Evolutionary conservation across 2,888 invertebrate genomes (phyloP), one percentile per base, ranked within the genome.

Genomic region (Caenorhabditis becei): DNA sequence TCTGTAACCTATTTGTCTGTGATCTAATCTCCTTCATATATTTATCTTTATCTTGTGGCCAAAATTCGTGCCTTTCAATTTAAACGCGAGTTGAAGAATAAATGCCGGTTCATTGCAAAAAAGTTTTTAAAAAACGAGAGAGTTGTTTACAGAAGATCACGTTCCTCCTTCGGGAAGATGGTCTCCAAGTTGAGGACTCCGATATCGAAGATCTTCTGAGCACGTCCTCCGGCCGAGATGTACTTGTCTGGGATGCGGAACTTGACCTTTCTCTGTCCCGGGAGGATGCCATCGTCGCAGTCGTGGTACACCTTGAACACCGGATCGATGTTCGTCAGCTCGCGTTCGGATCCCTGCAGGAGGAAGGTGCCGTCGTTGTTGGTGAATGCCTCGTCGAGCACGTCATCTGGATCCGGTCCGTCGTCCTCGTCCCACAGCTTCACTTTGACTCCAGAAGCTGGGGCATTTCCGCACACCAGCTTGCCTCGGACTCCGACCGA

Each of bases 111-210:
- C 24, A 35, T 51, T 26, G n/a, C n/a, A n/a, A n/a, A n/a, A n/a
- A n/a, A n/a, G 35, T 24, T 37, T n/a, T 14, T 18, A 51, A 69
- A 59, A 24, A 8, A 32, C 32, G 32, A 32, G 4, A 32, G 10
- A 32, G 32, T 32, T 32, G 47, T 56, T 79, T 79, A 85, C 47
- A 85, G 53, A 41, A 90, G 80, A 72, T 90, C 89, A 20, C 89
- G 79, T 62, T 90, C 88, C 59, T 90, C 90, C 41, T 84, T 83
- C 35, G 87, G 87, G 85, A 90, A 89, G 51, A 88, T 86, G 24
- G 89, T 89, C 70, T 90, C 89, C 58, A 90, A 79, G 75, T 90
- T 90, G 23, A 90, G 80, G 16, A 84, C 81, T 65, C 88, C 88
- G 24, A 88, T 84, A 35, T 86, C 86, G 70, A 88, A 87, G 16